Conservation (phyloP, 2,113 vertebrate genomes). For the Neolamprologus falcicula region DNA sequence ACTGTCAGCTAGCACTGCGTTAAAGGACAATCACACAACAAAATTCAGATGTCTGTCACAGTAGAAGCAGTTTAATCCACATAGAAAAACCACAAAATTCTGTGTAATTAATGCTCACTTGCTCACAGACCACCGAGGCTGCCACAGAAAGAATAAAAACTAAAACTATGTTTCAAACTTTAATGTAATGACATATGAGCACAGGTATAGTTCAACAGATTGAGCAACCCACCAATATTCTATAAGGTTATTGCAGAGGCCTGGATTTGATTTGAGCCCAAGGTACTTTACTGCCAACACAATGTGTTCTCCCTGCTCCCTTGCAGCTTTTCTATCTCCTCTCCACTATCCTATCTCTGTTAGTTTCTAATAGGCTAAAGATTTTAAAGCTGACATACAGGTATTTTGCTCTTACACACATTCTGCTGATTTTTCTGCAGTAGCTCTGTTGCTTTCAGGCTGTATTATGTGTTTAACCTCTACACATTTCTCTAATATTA, state of each 20-base stretch:
- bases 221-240: not conserved
- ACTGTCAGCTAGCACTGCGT: not conserved
- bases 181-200: not conserved
- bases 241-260: not conserved
- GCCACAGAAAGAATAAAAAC: not conserved
- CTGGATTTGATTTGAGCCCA: not conserved
- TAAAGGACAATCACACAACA: not conserved
- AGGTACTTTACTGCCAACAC: not conserved
- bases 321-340: not conserved
- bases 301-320: not conserved
- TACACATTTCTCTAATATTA: accelerated
- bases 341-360: not conserved
- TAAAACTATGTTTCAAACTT: not conserved
- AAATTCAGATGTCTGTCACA: not conserved
- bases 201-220: not conserved
- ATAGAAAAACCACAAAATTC: accelerated
- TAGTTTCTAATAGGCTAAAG: not conserved
- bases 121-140: not conserved
- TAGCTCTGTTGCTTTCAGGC: not conserved
- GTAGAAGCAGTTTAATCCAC: not conserved
- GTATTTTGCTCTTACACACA: not conserved
- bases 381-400: not conserved
- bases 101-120: not conserved
- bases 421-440: not conserved
- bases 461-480: not conserved